Evolutionary conservation across 2,797 vertebrate genomes (phyloP).

Genomic region (Pantherophis vulpinus): DNA sequence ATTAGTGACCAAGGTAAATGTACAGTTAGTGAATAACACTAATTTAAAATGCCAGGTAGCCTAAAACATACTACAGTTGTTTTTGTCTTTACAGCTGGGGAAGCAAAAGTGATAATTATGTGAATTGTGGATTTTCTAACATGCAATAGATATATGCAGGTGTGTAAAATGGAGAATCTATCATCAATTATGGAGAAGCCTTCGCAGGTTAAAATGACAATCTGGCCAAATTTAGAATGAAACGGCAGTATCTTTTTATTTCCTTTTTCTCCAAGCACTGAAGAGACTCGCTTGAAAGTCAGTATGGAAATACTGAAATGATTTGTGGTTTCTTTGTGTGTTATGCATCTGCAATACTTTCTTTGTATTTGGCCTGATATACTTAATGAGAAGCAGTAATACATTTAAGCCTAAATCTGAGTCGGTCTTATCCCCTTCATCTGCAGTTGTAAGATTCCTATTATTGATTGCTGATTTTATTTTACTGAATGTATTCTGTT

Average conservation of each 20-base stretch:
- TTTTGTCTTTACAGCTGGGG: not conserved
- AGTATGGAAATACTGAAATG: not conserved
- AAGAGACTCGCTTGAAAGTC: not conserved
- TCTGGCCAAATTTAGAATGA: not conserved
- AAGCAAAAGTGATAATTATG: not conserved
- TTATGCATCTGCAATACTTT: not conserved
- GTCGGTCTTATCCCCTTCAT: not conserved
- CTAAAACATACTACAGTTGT: conserved; percentile 3
- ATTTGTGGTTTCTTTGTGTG: not conserved
- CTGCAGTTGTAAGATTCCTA: not conserved
- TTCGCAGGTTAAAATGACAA: not conserved
- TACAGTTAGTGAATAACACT: not conserved
- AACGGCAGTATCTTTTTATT: not conserved
- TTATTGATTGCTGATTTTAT: not conserved
- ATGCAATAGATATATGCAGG: not conserved
- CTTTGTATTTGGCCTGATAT: not conserved
- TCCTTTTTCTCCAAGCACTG: not conserved
- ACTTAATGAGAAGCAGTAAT: not conserved
- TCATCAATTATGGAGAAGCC: not conserved
- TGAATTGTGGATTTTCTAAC: not conserved
- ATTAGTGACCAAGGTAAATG: conserved; percentile 7
- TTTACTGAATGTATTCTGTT: not conserved
- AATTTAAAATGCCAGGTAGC: not conserved
- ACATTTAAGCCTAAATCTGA: not conserved
- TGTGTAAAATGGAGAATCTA: not conserved